Base-by-base conservation (phyloP, 2,797 vertebrate genomes). In the Phylloscopus collybita region DNA sequence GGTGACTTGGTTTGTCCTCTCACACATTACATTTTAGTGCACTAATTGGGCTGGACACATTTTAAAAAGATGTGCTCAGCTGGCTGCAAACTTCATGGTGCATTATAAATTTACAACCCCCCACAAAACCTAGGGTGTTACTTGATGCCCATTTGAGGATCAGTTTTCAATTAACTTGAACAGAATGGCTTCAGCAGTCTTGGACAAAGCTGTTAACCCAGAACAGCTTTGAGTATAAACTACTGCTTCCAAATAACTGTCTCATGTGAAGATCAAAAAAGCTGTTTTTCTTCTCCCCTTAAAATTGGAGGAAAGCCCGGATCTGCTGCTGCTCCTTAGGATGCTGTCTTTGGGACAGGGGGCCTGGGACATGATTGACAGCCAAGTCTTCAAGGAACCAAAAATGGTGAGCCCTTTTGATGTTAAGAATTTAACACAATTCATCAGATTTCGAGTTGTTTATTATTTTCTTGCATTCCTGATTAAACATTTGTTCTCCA, bases 311-410 rank as follows among this genome's bases (percentile, higher is more conserved):
- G 99, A 99, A 97, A 99, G 99, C 95, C 98, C 98, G 0, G 99
- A 99, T 75, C 98, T 99, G 80, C 98, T 99, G 93, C 97, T 99
- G 66, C 98, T 99, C 23, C 98, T 99, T 36, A 97, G 99, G 97
- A 99, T 99, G 98, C 98, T 99, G 81, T 99, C 98, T 0, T 97
- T 99, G 74, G 99, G 99, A 56, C 99, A 99, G 66, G 99, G 99
- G 1, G 99, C 99, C 1, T 99, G 99, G 99, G 99, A 99, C 97
- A 99, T 99, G 99, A 99, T 99, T 9, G 99, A 99, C 98, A 99
- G 99, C 96, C 99, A 99, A 96, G 99, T 99, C 86, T 99, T 99
- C 97, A 99, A 99, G 97, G 99, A 99, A 92, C 99, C 99, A 45
- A 99, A 98, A 93, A 97, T 99, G 99, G 99, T 99, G 97, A 74